phyloP scores from a whole-genome alignment of 1,140 invertebrate species.

The Rhynchophorus ferrugineus region DNA sequence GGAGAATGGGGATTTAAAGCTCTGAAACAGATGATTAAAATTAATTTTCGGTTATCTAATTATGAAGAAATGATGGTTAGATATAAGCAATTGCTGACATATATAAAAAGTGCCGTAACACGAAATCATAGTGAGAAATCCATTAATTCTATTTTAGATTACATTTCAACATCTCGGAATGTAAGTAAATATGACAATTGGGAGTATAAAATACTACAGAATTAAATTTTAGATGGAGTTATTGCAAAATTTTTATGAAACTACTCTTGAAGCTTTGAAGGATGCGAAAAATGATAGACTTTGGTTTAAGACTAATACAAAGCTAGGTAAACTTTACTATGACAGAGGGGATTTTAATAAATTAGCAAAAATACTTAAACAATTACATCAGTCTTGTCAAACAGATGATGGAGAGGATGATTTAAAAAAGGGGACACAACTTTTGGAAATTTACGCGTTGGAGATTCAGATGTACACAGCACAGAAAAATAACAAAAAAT shows the following conservation, averaged over 20 bases:
- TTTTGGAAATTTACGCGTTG: conserved; percentile 95
- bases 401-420: conserved; percentile 99
- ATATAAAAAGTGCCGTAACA: conserved; percentile 98
- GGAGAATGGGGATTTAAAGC: conserved; percentile 99
- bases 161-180: conserved; percentile 98
- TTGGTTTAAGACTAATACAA: conserved; percentile 99
- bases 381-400: conserved; percentile 95
- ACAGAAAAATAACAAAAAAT: conserved; percentile 98
- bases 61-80: conserved; percentile 95
- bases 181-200: conserved; percentile 50
- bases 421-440: conserved; percentile 95
- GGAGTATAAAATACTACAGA: background rate
- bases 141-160: conserved; percentile 99
- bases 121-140: conserved; percentile 99
- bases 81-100: conserved; percentile 94
- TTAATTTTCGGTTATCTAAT: conserved; percentile 96
- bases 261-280: conserved; percentile 94
- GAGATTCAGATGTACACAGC: conserved; percentile 99
- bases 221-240: conserved; percentile 81
- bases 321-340: conserved; percentile 97
- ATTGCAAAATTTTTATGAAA: conserved; percentile 99
- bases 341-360: conserved; percentile 93
- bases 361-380: conserved; percentile 93
- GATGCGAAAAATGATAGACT: conserved; percentile 98
- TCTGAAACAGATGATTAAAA: conserved; percentile 99